Evolutionary conservation across 2,888 invertebrate species (phyloP).

Genomic region (Hirtodrosophila trivittata): DNA sequence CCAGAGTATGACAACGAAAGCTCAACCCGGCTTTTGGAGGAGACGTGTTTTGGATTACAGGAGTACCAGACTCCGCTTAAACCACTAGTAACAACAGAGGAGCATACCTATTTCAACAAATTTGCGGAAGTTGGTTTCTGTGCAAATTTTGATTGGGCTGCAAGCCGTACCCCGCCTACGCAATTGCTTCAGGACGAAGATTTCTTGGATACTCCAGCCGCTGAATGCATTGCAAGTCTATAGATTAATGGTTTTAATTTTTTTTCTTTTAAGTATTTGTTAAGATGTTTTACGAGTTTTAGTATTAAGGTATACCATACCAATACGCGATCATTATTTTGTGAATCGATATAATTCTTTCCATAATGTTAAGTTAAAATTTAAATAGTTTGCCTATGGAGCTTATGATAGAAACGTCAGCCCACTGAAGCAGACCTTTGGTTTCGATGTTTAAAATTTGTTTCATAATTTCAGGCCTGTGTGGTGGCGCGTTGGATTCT

Average conservation of each 20-base stretch:
- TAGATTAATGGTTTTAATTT: constrained; percentile 33
- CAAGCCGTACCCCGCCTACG: constrained; percentile 70
- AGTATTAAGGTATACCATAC: constrained; percentile 25
- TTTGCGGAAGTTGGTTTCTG: constrained; percentile 84
- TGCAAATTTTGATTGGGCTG: constrained; percentile 85
- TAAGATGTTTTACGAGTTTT: constrained; percentile 25
- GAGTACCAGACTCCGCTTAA: constrained; percentile 13
- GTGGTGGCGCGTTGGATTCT: constrained; percentile 56
- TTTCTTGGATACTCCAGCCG: constrained; percentile 16
- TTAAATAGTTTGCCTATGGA: constrained; percentile 41
- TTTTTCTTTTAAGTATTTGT: constrained; percentile 20
- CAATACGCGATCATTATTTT: constrained; percentile 37
- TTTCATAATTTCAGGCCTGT: constrained; percentile 56
- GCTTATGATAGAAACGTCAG: constrained; percentile 60
- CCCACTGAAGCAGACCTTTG: constrained; percentile 41
- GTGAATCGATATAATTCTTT: constrained; percentile 79
- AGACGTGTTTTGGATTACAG: constrained; percentile 37
- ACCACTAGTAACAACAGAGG: constrained; percentile 30
- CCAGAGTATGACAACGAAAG: constrained; percentile 46
- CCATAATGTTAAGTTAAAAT: constrained; percentile 48
- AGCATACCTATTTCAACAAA: constrained; percentile 63
- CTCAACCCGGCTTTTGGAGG: constrained; percentile 48
- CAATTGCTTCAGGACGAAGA: constrained; percentile 65
- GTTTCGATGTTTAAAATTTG: constrained; percentile 40
- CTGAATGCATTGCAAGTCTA: constrained; percentile 44